Base-by-base conservation (phyloP, 1,140 invertebrate species). In the Magallana angulata region DNA sequence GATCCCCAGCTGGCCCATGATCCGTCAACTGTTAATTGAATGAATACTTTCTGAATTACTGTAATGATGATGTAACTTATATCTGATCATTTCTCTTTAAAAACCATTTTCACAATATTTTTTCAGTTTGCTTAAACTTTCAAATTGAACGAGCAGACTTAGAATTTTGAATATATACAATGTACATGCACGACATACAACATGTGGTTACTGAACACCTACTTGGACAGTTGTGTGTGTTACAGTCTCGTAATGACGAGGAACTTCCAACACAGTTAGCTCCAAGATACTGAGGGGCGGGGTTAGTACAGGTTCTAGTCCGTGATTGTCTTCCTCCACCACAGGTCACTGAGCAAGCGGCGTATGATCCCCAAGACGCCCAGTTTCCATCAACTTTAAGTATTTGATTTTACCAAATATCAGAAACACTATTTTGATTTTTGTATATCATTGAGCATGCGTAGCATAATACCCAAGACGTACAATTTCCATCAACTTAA, bases 341-440 rank as follows among this genome's bases (percentile, higher is more conserved):
- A 68, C 84, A 85, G 56, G 84, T 59, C 9, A 68, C n/a, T 24
- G 84, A 36, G 30, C 84, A 99, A 4, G 97, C 95, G 6, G 97
- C 96, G 98, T 98, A 99, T 96, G 24, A 96, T 96, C 1, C 96
- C 96, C 85, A 91, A 7, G 62, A 5, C 7, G 64, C 83, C 62
- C 83, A 90, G 0, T 57, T 81, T 7, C 90, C 90, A 71, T 90
- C 82, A 85, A 90, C 87, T 88, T 57, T 57, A 48, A 48, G 36
- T 48, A 48, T 48, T 0, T 48, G 36, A 48, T 48, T 48, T 48
- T 48, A 48, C 36, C 36, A 48, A 4, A 48, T 48, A 48, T 48
- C 2, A 48, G 5, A 48, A 4, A 48, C 36, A 48, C 36, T 48
- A 48, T 48, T 2, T 48, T 48, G 36, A 48, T 48, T 48, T 1